A percentile compares a stretch with the other conserved stretches of the same genome.
phyloP scores from a whole-genome alignment of 2,888 invertebrate species.

The Troides aeacus region DNA sequence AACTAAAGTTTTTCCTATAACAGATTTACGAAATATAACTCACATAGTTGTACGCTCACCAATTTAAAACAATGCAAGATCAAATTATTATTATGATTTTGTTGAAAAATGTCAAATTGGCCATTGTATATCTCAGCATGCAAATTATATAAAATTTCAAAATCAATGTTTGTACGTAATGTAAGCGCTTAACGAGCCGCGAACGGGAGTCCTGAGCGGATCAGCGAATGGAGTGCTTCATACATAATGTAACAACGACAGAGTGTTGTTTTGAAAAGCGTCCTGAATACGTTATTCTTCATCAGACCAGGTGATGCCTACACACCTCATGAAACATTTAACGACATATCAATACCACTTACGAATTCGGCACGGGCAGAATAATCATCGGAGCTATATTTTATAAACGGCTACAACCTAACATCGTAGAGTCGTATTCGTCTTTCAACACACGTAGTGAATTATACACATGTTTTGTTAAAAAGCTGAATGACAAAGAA shows the following conservation, averaged over 20 bases:
- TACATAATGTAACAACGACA: conserved; percentile 77
- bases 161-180: conserved; percentile 79
- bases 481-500: not conserved
- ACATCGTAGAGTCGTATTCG: not conserved
- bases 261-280: conserved; percentile 80
- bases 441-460: conserved; percentile 4
- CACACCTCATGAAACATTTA: conserved; percentile 75
- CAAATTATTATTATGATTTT: not conserved
- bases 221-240: conserved; percentile 80
- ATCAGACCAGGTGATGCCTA: conserved; percentile 75
- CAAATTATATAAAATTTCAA: conserved; percentile 70
- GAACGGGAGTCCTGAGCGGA: conserved; percentile 77
- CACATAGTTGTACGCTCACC: not conserved
- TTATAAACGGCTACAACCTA: conserved; percentile 1
- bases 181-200: conserved; percentile 79
- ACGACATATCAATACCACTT: conserved; percentile 61
- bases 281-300: conserved; percentile 78
- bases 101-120: not conserved
- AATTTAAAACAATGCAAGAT: not conserved
- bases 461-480: not conserved
- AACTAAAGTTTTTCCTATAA: too few relatives aligned
- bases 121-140: conserved; percentile 11
- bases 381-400: conserved; percentile 27
- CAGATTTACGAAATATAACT: too few relatives aligned
- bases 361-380: conserved; percentile 35